Evolutionary conservation across 2,797 vertebrate genomes (phyloP).

Genomic region (Bovichtus variegatus): DNA sequence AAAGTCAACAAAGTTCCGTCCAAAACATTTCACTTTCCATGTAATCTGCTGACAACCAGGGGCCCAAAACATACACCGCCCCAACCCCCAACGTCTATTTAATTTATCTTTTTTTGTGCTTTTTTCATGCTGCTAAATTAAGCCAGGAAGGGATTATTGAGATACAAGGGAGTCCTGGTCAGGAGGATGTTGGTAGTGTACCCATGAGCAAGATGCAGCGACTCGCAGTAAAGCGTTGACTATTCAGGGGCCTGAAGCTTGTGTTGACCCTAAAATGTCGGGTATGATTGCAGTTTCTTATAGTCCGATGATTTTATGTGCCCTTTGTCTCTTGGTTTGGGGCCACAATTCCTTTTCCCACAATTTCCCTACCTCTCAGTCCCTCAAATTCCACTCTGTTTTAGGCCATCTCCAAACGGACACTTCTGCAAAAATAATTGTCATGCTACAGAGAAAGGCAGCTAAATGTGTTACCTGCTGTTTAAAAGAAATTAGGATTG

Average conservation of each 20-base stretch:
- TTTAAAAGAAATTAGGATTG: neutral
- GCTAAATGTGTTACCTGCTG: neutral
- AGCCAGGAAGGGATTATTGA: too few relatives aligned
- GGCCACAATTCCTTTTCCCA: slow-evolving; percentile 14
- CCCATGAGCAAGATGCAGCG: slow-evolving; percentile 40
- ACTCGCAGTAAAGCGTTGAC: slow-evolving; percentile 51
- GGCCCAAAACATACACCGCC: slow-evolving; percentile 51
- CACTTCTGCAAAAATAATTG: neutral
- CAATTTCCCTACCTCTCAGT: slow-evolving; percentile 27
- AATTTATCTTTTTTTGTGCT: neutral
- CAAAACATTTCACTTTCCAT: slow-evolving; percentile 79
- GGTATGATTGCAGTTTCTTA: slow-evolving; percentile 44
- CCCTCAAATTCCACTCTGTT: neutral
- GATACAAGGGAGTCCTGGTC: too few relatives aligned
- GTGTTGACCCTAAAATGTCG: slow-evolving; percentile 74
- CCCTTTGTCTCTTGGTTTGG: slow-evolving; percentile 26
- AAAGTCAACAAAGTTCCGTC: slow-evolving; percentile 75
- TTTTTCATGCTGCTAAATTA: slow-evolving; percentile 26
- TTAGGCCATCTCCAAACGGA: slow-evolving; percentile 4
- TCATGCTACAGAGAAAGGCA: neutral
- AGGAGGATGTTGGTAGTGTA: slow-evolving; percentile 5
- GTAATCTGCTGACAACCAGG: slow-evolving; percentile 64
- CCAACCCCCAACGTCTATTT: neutral
- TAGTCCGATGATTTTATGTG: slow-evolving; percentile 54
- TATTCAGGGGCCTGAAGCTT: slow-evolving; percentile 64